Conservation (phyloP, 1,140 invertebrate species). For the Dendroctonus valens region DNA sequence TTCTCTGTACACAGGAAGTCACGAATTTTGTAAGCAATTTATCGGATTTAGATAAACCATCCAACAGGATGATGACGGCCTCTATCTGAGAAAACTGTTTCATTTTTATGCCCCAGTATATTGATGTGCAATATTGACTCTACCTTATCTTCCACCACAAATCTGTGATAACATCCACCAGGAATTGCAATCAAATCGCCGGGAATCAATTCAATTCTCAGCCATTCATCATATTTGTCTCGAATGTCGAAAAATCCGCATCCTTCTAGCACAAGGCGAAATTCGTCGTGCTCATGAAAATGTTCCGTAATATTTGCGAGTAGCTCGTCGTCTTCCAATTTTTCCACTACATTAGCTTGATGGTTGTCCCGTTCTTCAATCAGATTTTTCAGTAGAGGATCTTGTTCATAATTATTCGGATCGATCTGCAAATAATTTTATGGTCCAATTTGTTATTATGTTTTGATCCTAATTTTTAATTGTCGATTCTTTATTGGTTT, state of each 20-base stretch:
- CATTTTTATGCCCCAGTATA: no score
- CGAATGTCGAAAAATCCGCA: conserved; percentile 67
- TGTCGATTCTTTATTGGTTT: no score
- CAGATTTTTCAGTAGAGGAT: conserved; percentile 34
- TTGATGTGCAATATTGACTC: no score
- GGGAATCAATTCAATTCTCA: conserved; percentile 72
- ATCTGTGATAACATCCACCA: conserved; percentile 94
- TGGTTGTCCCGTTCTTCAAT: conserved; percentile 34
- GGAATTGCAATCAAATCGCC: conserved; percentile 92
- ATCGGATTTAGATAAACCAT: no score
- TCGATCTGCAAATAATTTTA: conserved; percentile 30
- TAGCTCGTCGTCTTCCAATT: conserved; percentile 73
- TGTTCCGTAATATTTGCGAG: conserved; percentile 90
- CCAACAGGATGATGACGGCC: no score
- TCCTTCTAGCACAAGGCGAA: conserved; percentile 79
- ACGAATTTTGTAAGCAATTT: no score
- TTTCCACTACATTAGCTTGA: conserved; percentile 21
- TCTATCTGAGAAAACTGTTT: no score
- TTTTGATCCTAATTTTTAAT: no score
- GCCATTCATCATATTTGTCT: conserved; percentile 80
- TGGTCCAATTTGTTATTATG: background rate
- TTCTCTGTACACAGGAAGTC: no score
- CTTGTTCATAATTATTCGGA: conserved; percentile 29
- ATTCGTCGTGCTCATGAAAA: conserved; percentile 94
- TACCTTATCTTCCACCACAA: conserved; percentile 82